phyloP scores from a whole-genome alignment of 37 sponge, comb jelly and placozoan species.

The Diacarnus erythraeanus region DNA sequence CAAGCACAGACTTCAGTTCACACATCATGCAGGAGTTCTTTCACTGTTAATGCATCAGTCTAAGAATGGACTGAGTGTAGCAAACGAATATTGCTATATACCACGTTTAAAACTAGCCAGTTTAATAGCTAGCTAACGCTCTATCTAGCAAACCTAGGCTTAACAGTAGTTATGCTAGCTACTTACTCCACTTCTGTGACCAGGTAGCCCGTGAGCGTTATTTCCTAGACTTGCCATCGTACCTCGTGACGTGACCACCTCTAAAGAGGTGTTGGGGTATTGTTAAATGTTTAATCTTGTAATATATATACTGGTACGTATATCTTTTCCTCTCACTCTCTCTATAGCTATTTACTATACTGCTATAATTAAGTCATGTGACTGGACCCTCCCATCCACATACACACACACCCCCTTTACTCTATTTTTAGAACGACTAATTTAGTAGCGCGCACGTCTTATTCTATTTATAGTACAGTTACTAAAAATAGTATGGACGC shows the following conservation, averaged over 20 bases:
- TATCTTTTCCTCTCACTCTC: background rate
- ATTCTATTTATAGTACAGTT: conserved; percentile 29
- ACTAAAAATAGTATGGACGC: conserved; percentile 23
- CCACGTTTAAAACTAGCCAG: no score
- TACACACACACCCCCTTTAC: background rate
- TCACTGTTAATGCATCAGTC: no score
- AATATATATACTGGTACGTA: background rate
- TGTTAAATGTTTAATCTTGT: conserved; percentile 19
- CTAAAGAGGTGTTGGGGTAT: conserved; percentile 1
- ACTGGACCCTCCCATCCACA: no score
- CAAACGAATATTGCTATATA: no score
- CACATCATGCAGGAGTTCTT: background rate
- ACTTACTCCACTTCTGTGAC: conserved; percentile 58
- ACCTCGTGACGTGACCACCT: background rate
- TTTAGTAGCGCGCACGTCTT: background rate
- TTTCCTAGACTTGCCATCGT: conserved; percentile 59
- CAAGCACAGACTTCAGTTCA: background rate
- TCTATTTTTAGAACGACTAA: conserved; percentile 14
- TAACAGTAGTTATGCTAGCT: background rate
- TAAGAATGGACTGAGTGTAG: no score
- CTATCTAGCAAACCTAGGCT: background rate
- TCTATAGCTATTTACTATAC: no score
- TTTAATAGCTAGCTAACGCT: no score
- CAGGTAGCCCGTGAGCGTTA: conserved; percentile 10
- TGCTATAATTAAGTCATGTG: no score